Evolutionary conservation across 1,140 invertebrate genomes (phyloP).

Genomic region (Drosophila albomicans): DNA sequence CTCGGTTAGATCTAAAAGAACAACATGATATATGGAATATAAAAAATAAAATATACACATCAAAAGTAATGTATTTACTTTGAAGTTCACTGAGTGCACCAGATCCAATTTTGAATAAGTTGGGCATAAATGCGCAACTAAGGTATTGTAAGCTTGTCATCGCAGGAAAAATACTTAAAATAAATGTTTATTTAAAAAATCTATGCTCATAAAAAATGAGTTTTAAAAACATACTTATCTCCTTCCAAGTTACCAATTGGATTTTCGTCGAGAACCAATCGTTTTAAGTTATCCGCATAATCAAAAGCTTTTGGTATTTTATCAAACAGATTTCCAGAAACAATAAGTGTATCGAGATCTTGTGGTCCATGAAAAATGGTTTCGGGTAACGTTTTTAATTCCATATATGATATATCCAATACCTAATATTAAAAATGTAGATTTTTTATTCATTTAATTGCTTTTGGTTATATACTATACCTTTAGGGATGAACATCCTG

Average conservation of each 20-base stretch:
- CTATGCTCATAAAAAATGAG: background rate
- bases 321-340: conserved; percentile 89
- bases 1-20: conserved; percentile 63
- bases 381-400: conserved; percentile 87
- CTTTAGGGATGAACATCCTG: conserved; percentile 88
- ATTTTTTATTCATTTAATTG: background rate
- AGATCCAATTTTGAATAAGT: conserved; percentile 86
- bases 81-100: conserved; percentile 79
- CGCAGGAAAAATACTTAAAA: conserved; percentile 87
- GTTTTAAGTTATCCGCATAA: conserved; percentile 87
- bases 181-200: background rate
- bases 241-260: conserved; percentile 86
- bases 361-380: conserved; percentile 88
- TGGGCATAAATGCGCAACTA: conserved; percentile 88
- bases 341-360: conserved; percentile 87
- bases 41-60: background rate
- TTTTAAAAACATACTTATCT: conserved; percentile 73
- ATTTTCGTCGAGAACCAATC: conserved; percentile 89
- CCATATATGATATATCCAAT: conserved; percentile 87
- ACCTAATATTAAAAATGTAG: conserved; percentile 11
- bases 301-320: conserved; percentile 87
- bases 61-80: conserved; percentile 50
- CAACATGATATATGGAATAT: background rate
- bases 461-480: conserved; percentile 72
- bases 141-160: conserved; percentile 87